Percentiles rank a stretch among this genome's conserved stretches.
phyloP scores from a whole-genome alignment of 2,797 vertebrate species.

The Syngnathus rostellatus region DNA sequence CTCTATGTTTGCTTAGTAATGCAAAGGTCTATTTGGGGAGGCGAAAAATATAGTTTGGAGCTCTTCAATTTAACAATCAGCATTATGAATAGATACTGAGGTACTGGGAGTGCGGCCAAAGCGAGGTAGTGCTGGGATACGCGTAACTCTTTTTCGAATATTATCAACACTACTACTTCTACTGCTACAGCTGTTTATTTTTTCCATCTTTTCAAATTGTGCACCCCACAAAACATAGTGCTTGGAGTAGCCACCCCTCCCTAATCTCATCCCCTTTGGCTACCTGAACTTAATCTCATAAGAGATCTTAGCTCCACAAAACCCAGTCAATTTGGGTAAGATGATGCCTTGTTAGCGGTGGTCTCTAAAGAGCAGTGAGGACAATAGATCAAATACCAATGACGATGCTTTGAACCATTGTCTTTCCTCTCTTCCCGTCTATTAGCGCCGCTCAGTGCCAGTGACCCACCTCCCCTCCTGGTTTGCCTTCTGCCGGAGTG shows the following conservation, averaged over 20 bases:
- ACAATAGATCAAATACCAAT: conserved; percentile 73
- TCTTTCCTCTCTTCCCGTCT: conserved; percentile 46
- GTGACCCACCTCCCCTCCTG: conserved; percentile 31
- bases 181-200: not conserved
- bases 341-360: conserved; percentile 66
- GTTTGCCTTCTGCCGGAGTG: conserved; percentile 29
- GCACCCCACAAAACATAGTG: conserved; percentile 14
- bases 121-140: no score
- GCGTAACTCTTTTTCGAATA: no score
- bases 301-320: conserved; percentile 51
- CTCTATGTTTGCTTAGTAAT: no score
- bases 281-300: conserved; percentile 61
- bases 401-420: conserved; percentile 68
- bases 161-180: not conserved
- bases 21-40: no score
- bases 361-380: conserved; percentile 58
- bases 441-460: conserved; percentile 36
- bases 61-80: not conserved
- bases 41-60: not conserved
- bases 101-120: not conserved
- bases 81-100: not conserved
- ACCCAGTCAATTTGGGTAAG: conserved; percentile 60
- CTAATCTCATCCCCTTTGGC: conserved; percentile 13
- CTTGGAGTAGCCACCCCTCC: conserved; percentile 19
- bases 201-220: conserved; percentile 7